phyloP scores from a whole-genome alignment of 2,797 vertebrate species.

The Spondyliosoma cantharus region DNA sequence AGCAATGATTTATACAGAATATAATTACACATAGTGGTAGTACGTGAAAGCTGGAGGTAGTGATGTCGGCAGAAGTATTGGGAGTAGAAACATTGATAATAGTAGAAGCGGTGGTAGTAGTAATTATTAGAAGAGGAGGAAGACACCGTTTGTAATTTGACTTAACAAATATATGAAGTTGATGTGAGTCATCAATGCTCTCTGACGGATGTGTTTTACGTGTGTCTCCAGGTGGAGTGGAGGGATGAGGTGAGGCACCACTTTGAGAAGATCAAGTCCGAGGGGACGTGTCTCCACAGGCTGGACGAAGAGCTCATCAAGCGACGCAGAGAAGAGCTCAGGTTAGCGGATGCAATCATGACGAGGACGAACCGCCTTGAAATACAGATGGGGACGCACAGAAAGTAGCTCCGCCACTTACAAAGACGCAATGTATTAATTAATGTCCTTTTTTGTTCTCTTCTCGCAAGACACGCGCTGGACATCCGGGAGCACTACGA shows the following conservation, averaged over 20 bases:
- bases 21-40: background rate
- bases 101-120: background rate
- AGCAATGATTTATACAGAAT: background rate
- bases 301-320: constrained; percentile 97
- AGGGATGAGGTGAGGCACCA: constrained; percentile 95
- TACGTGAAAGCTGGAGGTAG: background rate
- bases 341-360: constrained; percentile 76
- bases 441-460: background rate
- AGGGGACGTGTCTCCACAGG: constrained; percentile 95
- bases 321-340: constrained; percentile 94
- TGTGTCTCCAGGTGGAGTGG: constrained; percentile 89
- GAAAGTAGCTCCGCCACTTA: background rate
- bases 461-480: constrained; percentile 91
- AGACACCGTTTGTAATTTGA: background rate
- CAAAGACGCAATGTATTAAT: constrained; percentile 14
- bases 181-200: background rate
- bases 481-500: constrained; percentile 99
- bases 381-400: background rate
- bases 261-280: constrained; percentile 98
- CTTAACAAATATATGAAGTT: background rate
- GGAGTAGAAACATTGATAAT: background rate
- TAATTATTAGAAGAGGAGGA: background rate
- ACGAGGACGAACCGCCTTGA: background rate
- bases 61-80: background rate
- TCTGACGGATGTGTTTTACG: constrained; percentile 25